These are phyloP conservation scores for Fopius arisanus DNA, from an alignment of 1,140 invertebrate genomes.

Conservation along the genomic window DNA sequence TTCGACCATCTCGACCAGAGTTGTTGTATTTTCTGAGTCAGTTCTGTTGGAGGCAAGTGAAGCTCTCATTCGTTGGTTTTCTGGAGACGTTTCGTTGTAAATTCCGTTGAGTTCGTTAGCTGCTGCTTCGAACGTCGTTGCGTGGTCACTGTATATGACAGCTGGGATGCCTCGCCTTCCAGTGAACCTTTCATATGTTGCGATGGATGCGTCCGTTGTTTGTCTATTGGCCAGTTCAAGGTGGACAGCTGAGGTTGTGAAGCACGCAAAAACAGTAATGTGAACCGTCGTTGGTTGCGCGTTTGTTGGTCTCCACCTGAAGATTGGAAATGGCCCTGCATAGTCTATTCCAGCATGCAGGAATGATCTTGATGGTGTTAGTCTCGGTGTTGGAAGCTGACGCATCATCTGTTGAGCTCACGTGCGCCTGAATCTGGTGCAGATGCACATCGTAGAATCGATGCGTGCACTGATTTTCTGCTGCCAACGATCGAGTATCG, in stretches of 20 bases:
- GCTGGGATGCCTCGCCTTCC: slow-evolving; percentile 34
- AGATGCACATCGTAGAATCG: background rate
- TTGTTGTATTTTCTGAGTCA: background rate
- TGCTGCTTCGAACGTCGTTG: slow-evolving; percentile 29
- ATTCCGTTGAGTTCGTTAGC: too few relatives aligned
- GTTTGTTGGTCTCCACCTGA: too few relatives aligned
- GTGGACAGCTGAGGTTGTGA: slow-evolving; percentile 34
- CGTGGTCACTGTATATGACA: slow-evolving; percentile 24
- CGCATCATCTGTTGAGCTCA: slow-evolving; percentile 24
- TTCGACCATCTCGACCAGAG: background rate
- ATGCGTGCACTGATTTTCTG: slow-evolving; percentile 5
- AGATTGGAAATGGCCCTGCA: too few relatives aligned
- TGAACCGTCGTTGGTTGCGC: slow-evolving; percentile 26
- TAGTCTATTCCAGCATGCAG: too few relatives aligned
- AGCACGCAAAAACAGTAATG: slow-evolving; percentile 34
- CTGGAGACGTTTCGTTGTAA: too few relatives aligned
- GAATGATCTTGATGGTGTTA: too few relatives aligned
- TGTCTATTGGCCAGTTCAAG: slow-evolving; percentile 39
- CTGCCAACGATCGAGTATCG: slow-evolving; percentile 40
- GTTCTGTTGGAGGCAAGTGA: background rate
- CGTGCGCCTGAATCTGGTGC: slow-evolving; percentile 25
- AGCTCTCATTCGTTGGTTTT: too few relatives aligned
- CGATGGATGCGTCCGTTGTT: slow-evolving; percentile 40
- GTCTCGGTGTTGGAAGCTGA: too few relatives aligned
- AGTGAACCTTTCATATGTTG: slow-evolving; percentile 41